A percentile compares a stretch with the other conserved stretches of the same genome.
These are phyloP conservation scores for Polietes domitor DNA, from an alignment of 2,888 invertebrate species.

Conservation along the genomic window DNA sequence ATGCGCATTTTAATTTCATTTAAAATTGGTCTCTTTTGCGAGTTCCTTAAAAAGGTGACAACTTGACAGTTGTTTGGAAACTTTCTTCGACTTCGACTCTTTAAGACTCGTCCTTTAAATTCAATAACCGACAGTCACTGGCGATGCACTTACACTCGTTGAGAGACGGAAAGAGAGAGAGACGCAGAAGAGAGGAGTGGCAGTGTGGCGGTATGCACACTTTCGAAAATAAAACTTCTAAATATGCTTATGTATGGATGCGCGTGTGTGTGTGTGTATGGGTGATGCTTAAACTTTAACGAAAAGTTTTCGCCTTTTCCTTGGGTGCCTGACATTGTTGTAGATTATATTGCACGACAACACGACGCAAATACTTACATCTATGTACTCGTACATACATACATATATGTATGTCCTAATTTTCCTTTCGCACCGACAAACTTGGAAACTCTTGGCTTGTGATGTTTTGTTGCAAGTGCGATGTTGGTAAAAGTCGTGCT, in stretches of 20 bases:
- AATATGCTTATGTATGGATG: constrained; percentile 10
- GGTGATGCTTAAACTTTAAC: constrained; percentile 30
- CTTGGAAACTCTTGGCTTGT: constrained; percentile 36
- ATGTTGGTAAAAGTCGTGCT: constrained; percentile 36
- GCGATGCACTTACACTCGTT: not conserved
- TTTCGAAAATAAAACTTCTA: constrained; percentile 21
- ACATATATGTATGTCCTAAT: constrained; percentile 21
- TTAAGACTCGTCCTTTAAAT: constrained; percentile 25
- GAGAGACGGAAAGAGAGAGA: not conserved
- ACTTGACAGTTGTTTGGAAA: constrained; percentile 30
- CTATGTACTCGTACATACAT: too few relatives aligned
- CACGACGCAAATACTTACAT: not conserved
- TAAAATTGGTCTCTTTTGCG: constrained; percentile 24
- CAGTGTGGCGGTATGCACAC: not conserved
- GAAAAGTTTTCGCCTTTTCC: constrained; percentile 20
- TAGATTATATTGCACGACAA: not conserved
- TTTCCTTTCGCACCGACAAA: constrained; percentile 19
- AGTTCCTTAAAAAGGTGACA: constrained; percentile 32
- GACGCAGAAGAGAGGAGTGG: not conserved
- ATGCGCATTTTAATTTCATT: constrained; percentile 30
- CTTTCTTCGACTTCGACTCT: constrained; percentile 18
- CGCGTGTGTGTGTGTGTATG: not conserved
- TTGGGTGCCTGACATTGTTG: constrained; percentile 16
- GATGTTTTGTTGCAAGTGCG: constrained; percentile 38
- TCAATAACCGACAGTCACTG: constrained; percentile 32